These are phyloP conservation scores for Megalurothrips usitatus DNA, from an alignment of 2,888 invertebrate genomes.

Conservation along the genomic window DNA sequence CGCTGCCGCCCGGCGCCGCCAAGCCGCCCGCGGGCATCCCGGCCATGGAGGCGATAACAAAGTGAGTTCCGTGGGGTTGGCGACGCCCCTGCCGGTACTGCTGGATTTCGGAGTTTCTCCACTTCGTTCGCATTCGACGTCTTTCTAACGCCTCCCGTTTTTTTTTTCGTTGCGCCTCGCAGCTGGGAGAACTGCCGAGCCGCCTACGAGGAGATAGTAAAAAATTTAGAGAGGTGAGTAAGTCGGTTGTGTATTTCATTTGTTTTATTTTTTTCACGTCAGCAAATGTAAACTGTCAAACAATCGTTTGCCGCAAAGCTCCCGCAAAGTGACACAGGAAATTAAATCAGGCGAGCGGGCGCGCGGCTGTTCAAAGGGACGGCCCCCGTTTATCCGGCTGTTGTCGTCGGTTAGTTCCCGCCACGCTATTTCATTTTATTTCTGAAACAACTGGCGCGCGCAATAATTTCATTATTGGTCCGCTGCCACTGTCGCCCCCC, in stretches of 20 bases:
- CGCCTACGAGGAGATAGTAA: conserved; percentile 91
- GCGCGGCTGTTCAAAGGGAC: not conserved
- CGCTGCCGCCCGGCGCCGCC: not conserved
- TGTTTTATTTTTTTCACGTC: not conserved
- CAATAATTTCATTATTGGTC: conserved; percentile 19
- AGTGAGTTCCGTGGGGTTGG: conserved; percentile 52
- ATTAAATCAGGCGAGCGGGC: not conserved
- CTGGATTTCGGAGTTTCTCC: not conserved
- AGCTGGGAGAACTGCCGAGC: conserved; percentile 94
- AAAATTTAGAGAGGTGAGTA: conserved; percentile 91
- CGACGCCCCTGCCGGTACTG: not conserved
- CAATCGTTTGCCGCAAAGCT: no score
- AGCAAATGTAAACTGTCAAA: no score
- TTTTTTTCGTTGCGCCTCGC: conserved; percentile 53
- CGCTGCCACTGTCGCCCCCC: not conserved
- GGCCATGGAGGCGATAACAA: conserved; percentile 79
- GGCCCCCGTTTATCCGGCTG: no score
- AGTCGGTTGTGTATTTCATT: not conserved
- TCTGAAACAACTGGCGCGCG: not conserved
- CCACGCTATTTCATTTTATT: not conserved
- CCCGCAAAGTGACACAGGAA: not conserved
- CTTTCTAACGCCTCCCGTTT: not conserved
- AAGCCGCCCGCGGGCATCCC: conserved; percentile 53
- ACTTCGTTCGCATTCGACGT: not conserved
- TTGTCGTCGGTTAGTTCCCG: not conserved